Base-by-base conservation (phyloP, 2,888 invertebrate species). In the Melinaea menophilus region DNA sequence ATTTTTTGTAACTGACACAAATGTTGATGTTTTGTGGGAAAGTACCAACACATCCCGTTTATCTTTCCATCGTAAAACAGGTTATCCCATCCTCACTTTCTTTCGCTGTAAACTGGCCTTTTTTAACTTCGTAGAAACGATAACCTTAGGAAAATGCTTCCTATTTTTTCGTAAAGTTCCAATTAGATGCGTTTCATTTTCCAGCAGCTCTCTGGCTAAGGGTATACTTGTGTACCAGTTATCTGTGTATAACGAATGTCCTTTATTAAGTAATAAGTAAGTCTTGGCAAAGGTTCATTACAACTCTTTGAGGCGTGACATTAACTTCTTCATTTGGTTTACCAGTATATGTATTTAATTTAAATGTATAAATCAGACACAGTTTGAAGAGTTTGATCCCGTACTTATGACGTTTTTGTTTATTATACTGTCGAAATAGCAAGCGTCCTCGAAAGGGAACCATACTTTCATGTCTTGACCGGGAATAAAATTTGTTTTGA, bases 161-260 rank as follows among this genome's bases (percentile, higher is more conserved):
- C 68, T 59, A 54, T 72, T 68, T 60, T 69, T 69, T 66, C 67
- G 56, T 48, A 66, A 57, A 48, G 67, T 66, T 56, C 72, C 74
- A 58, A 76, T 63, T 48, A 75, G 69, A 71, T 74, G 73, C 56
- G 75, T 76, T 58, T 71, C 59, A 55, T 65, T 67, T 55, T 65
- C 54, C 60, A 75, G 57, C 13, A 76, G 72, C 59, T 72, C 59
- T 69, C 72, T 65, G 22, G 72, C 69, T 65, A 69, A 66, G 13
- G 31, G 12, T 51, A 71, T 54, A 57, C 74, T 75, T 59, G 73
- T 76, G 62, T 77, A 77, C 72, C 73, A 77, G 66, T 77, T 76
- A 61, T 77, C 73, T 56, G 69, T 74, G 34, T 68, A 56, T 33
- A 60, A 58, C 41, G 66, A 56, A 55, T 72, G 64, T 9, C 75